Evolutionary conservation across 2,113 vertebrate genomes (phyloP).

Genomic region (Cololabis saira): DNA sequence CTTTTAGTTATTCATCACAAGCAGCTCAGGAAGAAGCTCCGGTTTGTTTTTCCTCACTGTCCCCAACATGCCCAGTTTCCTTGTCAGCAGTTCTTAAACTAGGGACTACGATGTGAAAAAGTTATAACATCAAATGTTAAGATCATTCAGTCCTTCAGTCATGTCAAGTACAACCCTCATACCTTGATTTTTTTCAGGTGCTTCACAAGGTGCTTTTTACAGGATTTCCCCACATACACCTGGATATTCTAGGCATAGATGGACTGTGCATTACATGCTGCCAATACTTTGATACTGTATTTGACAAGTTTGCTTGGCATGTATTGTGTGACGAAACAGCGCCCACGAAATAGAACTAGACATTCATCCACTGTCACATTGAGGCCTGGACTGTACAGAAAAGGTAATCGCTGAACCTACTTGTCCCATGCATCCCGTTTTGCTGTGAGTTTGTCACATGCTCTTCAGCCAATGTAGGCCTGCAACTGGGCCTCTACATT

Average conservation of each 20-base stretch:
- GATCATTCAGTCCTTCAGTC: neutral
- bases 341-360: too few relatives aligned
- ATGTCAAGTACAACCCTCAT: neutral
- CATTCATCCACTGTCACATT: too few relatives aligned
- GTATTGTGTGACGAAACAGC: too few relatives aligned
- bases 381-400: too few relatives aligned
- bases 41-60: neutral
- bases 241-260: neutral
- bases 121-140: neutral
- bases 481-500: too few relatives aligned
- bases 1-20: too few relatives aligned
- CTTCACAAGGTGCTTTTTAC: neutral
- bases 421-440: too few relatives aligned
- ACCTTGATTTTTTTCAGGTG: neutral
- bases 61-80: neutral
- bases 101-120: too few relatives aligned
- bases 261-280: neutral
- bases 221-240: neutral
- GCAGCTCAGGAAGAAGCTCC: too few relatives aligned
- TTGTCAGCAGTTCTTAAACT: neutral
- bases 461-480: too few relatives aligned
- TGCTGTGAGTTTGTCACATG: too few relatives aligned
- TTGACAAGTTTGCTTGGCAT: slow-evolving; percentile 1
- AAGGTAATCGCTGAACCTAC: too few relatives aligned
- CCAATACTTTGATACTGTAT: neutral